phyloP scores from a whole-genome alignment of 2,797 vertebrate species.

The Scleropages formosus region DNA sequence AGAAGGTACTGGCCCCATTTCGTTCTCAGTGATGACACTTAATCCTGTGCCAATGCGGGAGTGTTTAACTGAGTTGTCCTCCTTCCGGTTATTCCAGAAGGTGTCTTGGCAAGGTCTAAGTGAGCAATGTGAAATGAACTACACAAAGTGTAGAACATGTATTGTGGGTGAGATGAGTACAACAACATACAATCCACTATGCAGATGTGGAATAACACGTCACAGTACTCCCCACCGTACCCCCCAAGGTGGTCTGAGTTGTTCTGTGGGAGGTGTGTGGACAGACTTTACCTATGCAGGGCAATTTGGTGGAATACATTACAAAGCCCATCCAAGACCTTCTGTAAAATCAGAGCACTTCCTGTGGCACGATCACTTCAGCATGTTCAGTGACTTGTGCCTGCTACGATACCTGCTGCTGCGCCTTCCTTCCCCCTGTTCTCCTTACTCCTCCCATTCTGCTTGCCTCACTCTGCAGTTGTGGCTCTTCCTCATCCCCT shows the following conservation, averaged over 20 bases:
- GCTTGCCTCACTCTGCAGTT: neutral
- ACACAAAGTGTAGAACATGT: neutral
- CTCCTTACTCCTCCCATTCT: constrained; percentile 7
- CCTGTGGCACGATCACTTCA: neutral
- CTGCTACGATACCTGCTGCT: too few relatives aligned
- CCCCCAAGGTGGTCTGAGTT: neutral
- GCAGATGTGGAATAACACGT: neutral
- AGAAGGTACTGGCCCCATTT: constrained; percentile 80
- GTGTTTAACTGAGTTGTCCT: neutral
- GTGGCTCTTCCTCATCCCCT: neutral
- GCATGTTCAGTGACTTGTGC: too few relatives aligned
- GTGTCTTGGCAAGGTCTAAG: neutral
- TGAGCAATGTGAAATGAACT: neutral
- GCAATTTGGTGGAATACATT: neutral
- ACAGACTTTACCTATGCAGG: neutral
- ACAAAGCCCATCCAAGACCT: neutral
- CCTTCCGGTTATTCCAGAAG: neutral
- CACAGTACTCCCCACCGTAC: neutral
- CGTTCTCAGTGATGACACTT: neutral
- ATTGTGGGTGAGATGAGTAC: neutral
- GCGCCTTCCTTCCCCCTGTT: neutral
- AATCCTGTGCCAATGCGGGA: neutral
- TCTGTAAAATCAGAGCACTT: constrained; percentile 19
- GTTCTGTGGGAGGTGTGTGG: neutral
- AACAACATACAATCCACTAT: neutral